Conservation (phyloP, 2,888 invertebrate genomes). For the Polyploca ridens region DNA sequence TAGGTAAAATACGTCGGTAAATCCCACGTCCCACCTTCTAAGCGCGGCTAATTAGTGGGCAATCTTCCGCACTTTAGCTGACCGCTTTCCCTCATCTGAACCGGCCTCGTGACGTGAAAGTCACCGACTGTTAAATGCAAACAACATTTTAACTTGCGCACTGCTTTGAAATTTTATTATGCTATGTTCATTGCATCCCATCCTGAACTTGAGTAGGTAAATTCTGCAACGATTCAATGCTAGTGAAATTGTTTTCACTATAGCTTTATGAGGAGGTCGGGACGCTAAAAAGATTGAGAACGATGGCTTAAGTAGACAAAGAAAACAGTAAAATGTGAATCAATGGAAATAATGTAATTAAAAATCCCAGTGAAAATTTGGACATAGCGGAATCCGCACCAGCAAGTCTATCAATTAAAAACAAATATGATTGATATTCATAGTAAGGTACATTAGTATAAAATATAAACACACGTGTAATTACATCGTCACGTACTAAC, state of each 20-base stretch:
- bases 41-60: constrained; percentile 17
- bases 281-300: too few relatives aligned
- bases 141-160: constrained; percentile 28
- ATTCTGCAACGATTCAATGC: not conserved
- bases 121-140: constrained; percentile 33
- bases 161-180: not conserved
- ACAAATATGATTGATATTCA: too few relatives aligned
- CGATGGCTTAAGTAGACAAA: too few relatives aligned
- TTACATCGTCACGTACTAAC: constrained; percentile 17
- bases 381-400: too few relatives aligned
- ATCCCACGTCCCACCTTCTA: not conserved
- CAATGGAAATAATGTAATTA: too few relatives aligned
- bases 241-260: not conserved
- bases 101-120: constrained; percentile 27
- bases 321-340: too few relatives aligned
- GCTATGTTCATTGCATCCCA: not conserved
- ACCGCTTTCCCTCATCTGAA: constrained; percentile 13
- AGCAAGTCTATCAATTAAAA: not conserved
- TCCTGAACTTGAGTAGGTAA: not conserved
- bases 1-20: not conserved
- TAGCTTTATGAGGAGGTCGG: too few relatives aligned
- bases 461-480: not conserved
- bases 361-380: too few relatives aligned
- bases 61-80: constrained; percentile 12
- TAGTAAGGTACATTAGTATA: not conserved